These are phyloP conservation scores for Hesperophylax magnus DNA, from an alignment of 1,140 invertebrate species.

Conservation along the genomic window DNA sequence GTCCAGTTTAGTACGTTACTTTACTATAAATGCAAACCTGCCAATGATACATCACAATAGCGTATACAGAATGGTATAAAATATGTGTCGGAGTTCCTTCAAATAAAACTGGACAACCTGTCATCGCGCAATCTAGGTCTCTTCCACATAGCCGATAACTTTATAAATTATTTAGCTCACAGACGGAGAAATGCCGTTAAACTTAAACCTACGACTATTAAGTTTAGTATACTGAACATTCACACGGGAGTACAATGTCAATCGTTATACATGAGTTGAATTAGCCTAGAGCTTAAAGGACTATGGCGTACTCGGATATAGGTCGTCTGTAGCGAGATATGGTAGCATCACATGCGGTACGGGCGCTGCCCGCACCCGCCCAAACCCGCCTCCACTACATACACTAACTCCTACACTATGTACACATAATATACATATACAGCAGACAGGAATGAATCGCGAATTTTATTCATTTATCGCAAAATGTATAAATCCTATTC, in stretches of 20 bases:
- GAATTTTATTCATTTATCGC: constrained; percentile 52
- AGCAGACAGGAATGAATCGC: constrained; percentile 57
- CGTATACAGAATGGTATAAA: constrained; percentile 16
- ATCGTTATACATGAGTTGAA: constrained; percentile 55
- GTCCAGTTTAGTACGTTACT: constrained; percentile 6
- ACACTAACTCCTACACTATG: constrained; percentile 53
- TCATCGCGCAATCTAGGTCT: constrained; percentile 20
- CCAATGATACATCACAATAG: constrained; percentile 32
- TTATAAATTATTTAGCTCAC: constrained; percentile 43
- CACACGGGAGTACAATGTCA: constrained; percentile 54
- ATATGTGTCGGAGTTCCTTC: constrained; percentile 5
- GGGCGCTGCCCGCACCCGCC: constrained; percentile 52
- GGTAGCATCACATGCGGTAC: constrained; percentile 69
- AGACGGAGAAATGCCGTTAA: constrained; percentile 55
- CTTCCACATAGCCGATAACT: constrained; percentile 39
- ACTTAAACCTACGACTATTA: constrained; percentile 50
- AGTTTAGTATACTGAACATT: constrained; percentile 50
- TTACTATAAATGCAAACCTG: constrained; percentile 34
- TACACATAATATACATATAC: constrained; percentile 58
- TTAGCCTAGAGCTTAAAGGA: constrained; percentile 54
- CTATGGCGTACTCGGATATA: constrained; percentile 56
- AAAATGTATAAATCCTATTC: constrained; percentile 45
- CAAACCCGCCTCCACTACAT: constrained; percentile 56
- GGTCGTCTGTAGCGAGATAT: constrained; percentile 67
- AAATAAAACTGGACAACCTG: constrained; percentile 26